Base-by-base conservation (phyloP, 2,888 invertebrate genomes). In the Ptychoptera contaminata region DNA sequence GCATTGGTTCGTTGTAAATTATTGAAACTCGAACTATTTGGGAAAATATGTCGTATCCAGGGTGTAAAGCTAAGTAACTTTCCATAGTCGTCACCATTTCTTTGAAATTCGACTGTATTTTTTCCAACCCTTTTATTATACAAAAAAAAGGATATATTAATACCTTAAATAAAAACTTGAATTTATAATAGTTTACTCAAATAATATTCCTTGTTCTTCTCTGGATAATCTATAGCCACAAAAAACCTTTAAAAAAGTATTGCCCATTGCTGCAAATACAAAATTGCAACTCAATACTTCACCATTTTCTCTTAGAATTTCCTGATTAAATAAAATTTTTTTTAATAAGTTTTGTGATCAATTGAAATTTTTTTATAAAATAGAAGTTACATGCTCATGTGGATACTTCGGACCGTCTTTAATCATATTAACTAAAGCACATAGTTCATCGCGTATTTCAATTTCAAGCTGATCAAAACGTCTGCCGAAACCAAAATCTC, bases 401-500 rank as follows among this genome's bases (percentile, higher is more conserved):
- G 60, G 55, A 52, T 63, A 62, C 48, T 59, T 60, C 1, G 72
- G 67, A 8, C 71, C 71, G 40, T 62, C 59, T 16, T 62, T 66
- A 9, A 74, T 58, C 4, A 69, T 52, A 40, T 72, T 61, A 3
- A 74, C 50, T 43, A 73, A 55, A 43, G 65, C 57, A 1, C 54
- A 50, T 1, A 72, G 54, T 59, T 74, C 71, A 40, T 69, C 68
- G 37, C 59, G 57, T 1, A 68, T 62, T 5, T 66, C 54, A 8
- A 55, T 47, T 53, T 81, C 81, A 34, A 77, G 58, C 8, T 61
- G 62, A 1, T 62, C 60, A 34, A 71, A 72, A 3, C 80, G 70
- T 40, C 77, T 67, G 0, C 81, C 81, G 49, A 82, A 80, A 2
- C 81, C 81, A 54, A 67, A 79, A 55, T 81, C 80, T 1, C 81